Evolutionary conservation across 2,797 vertebrate species (phyloP).

Genomic region (Tapirus indicus): DNA sequence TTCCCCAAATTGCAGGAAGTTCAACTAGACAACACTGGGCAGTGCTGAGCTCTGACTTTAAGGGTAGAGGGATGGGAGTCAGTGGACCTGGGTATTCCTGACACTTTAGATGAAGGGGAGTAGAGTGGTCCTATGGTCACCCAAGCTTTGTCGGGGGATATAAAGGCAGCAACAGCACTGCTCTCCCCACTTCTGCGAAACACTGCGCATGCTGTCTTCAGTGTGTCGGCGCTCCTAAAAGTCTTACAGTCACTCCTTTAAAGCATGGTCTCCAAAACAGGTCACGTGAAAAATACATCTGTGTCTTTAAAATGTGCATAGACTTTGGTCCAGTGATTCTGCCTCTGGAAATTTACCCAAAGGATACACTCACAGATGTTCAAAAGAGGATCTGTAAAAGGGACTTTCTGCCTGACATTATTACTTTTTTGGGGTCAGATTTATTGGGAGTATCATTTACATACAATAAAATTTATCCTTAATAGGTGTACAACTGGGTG

Average conservation of each 20-base stretch:
- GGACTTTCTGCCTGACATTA: neutral
- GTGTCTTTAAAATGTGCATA: neutral
- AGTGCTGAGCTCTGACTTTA: neutral
- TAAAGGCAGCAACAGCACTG: neutral
- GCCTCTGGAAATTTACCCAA: neutral
- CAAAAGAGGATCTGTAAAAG: neutral
- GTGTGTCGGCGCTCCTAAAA: neutral
- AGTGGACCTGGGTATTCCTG: neutral
- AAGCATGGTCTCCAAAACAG: neutral
- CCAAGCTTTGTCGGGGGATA: neutral
- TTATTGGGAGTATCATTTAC: neutral
- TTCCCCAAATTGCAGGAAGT: neutral
- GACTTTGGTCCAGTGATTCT: neutral
- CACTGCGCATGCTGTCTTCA: rapidly evolving
- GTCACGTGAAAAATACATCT: neutral
- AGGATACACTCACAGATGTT: neutral
- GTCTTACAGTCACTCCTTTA: neutral
- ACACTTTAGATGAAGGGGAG: neutral
- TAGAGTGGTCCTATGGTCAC: neutral
- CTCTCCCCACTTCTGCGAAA: neutral
- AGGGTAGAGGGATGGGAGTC: neutral
- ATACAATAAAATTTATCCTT: neutral
- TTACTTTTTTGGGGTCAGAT: neutral
- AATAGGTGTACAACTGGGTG: neutral
- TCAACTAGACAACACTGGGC: neutral